Conservation (phyloP, 2,113 vertebrate species). For the Callaeas wilsoni region DNA sequence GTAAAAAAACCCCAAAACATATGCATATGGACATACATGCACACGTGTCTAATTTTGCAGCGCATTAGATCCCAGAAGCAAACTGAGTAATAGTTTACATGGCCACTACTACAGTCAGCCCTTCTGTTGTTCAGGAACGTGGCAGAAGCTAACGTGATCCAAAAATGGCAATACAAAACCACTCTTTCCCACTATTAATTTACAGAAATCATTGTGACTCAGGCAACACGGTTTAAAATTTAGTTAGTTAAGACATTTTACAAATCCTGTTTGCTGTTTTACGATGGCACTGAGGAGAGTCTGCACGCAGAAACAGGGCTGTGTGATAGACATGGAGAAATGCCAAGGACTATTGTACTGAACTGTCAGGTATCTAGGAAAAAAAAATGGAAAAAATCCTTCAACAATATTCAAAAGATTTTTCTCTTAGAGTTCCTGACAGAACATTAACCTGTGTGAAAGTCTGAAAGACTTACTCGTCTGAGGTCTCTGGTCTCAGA, state of each 20-base stretch:
- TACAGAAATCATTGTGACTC: background rate
- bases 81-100: background rate
- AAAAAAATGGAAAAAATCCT: background rate
- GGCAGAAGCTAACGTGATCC: background rate
- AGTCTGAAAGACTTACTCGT: background rate
- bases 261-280: background rate
- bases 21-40: background rate
- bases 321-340: background rate
- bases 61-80: background rate
- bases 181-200: background rate
- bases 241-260: background rate
- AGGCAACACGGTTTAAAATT: background rate
- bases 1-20: background rate
- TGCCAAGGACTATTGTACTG: background rate
- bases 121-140: background rate
- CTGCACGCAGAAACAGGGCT: background rate
- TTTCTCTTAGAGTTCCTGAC: background rate
- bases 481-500: background rate
- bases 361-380: background rate
- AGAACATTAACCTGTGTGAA: background rate
- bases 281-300: background rate
- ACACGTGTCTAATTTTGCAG: background rate
- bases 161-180: background rate
- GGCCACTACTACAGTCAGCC: background rate
- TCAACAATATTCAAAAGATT: background rate